A percentile compares a stretch with the other conserved stretches of the same genome.
These are phyloP conservation scores for Limnodromus scolopaceus DNA, from an alignment of 2,797 vertebrate species.

Conservation along the genomic window DNA sequence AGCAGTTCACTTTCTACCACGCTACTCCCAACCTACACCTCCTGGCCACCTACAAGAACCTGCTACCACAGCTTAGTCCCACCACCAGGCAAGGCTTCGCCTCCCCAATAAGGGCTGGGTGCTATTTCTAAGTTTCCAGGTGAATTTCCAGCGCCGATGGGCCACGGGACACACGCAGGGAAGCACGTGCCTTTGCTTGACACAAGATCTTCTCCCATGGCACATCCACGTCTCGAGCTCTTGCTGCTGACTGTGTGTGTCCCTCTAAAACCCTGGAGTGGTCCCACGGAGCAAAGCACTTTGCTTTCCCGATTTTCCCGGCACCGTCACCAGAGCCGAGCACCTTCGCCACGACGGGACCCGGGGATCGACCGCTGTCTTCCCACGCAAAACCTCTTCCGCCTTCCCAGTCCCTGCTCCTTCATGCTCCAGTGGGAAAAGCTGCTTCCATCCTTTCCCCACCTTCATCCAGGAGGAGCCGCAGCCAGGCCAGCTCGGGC, in stretches of 20 bases:
- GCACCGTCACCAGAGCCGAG: not conserved
- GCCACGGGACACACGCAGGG: not conserved
- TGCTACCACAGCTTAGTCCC: accelerated
- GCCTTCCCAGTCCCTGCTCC: not conserved
- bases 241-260: accelerated
- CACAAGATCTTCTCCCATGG: not conserved
- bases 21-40: accelerated
- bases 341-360: not conserved
- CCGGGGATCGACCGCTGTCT: not conserved
- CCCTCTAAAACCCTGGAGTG: not conserved
- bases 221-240: not conserved
- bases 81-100: not conserved
- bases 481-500: accelerated
- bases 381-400: not conserved
- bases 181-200: not conserved
- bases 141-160: not conserved
- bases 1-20: not conserved
- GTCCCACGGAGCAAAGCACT: not conserved
- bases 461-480: slow-evolving; percentile 54
- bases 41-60: accelerated
- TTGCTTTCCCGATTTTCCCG: not conserved
- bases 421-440: not conserved
- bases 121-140: not conserved
- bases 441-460: not conserved
- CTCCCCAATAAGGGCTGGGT: not conserved